Base-by-base conservation (phyloP, 1,140 invertebrate species). In the Papilio machaon region DNA sequence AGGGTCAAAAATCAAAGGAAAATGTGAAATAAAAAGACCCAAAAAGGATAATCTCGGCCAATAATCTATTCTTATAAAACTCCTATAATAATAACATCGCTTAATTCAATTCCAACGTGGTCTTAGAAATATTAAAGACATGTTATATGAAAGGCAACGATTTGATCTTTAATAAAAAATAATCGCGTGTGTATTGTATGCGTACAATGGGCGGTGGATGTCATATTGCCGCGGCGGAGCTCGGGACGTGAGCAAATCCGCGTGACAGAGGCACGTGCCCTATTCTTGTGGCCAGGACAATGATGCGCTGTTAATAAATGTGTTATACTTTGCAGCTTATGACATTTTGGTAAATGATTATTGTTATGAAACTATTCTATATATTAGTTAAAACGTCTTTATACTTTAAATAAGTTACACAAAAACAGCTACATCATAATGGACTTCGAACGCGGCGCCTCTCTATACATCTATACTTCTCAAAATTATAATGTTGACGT, bases 201-300 rank as follows among this genome's bases (percentile, higher is more conserved):
- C 47, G 67, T 84, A 84, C 60, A 79, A 73, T 82, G 78, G 74
- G 79, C 79, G 58, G 58, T 79, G 77, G 58, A 79, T 79, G 77
- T 79, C 77, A 67, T 79, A 79, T 79, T 79, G 77, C 54, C 60
- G 60, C 46, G 19, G 47, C 52, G 82, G 78, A 80, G 67, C 70
- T 73, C 74, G 78, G 78, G 81, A 82, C 84, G 85, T 82, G 88
- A 81, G 80, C 88, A 87, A 89, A 87, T 80, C 82, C 78, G 80
- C 88, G 88, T 90, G 89, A 88, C 79, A 87, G 76, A 64, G 81
- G 79, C 88, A 90, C 89, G 88, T 88, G 73, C 82, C 60, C 79
- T 79, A 82, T 82, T 86, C 82, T 83, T 80, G 74, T 80, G 58
- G 17, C 11, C 6, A 79, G 43, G 19, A 23, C 38, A 67, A 75